These are phyloP conservation scores for Stegastes partitus DNA, from an alignment of 2,113 vertebrate species.

Conservation along the genomic window DNA sequence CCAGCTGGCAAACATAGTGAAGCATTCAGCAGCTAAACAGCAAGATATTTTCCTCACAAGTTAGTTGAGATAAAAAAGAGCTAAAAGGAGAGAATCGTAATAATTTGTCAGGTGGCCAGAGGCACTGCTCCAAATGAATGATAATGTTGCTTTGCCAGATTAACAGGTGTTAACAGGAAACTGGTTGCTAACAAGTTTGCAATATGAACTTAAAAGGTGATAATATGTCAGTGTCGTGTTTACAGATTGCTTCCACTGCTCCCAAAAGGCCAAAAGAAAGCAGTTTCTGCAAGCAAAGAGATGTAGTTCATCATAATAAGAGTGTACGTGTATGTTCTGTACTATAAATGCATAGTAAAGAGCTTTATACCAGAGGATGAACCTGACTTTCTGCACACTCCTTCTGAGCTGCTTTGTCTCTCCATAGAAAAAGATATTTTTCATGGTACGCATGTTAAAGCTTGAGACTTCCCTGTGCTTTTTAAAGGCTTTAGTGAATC, in stretches of 20 bases:
- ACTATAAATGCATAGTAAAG: not conserved
- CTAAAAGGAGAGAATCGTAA: slow-evolving; percentile 17
- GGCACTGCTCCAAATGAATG: not conserved
- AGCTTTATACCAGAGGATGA: not conserved
- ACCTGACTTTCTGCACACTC: not conserved
- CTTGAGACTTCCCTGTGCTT: slow-evolving; percentile 15
- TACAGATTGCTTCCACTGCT: slow-evolving; percentile 9
- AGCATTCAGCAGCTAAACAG: slow-evolving; percentile 10
- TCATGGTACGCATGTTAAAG: not conserved
- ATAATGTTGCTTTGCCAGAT: not conserved
- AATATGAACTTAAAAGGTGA: slow-evolving; percentile 18
- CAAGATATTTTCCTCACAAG: slow-evolving; percentile 13
- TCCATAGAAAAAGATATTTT: not conserved
- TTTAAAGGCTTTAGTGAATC: slow-evolving; percentile 25
- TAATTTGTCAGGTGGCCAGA: slow-evolving; percentile 25
- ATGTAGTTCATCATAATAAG: not conserved
- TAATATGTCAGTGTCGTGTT: slow-evolving; percentile 31
- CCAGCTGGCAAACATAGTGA: slow-evolving; percentile 19
- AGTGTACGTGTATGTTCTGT: slow-evolving; percentile 1
- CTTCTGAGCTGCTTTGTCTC: slow-evolving; percentile 1
- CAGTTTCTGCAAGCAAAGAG: not conserved
- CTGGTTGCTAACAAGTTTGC: slow-evolving; percentile 4
- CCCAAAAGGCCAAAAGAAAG: not conserved
- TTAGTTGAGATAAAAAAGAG: slow-evolving; percentile 29
- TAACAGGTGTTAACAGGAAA: slow-evolving; percentile 11